Evolutionary conservation across 2,888 invertebrate genomes (phyloP).

Genomic region (Clostera curtula): DNA sequence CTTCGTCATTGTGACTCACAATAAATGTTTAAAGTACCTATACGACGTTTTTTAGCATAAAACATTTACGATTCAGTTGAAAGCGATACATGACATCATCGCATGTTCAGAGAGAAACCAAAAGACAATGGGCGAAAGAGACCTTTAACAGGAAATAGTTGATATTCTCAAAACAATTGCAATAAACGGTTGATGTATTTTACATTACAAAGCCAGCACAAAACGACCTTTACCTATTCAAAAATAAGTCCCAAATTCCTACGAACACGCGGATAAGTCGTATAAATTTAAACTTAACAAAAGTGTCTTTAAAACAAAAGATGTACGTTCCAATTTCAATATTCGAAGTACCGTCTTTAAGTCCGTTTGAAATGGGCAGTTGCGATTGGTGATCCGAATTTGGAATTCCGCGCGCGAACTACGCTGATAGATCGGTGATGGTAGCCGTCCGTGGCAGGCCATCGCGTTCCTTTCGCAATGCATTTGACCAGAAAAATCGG

Average conservation of each 20-base stretch:
- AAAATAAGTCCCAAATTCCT: slow-evolving; percentile 20
- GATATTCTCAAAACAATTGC: slow-evolving; percentile 62
- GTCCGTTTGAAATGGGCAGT: slow-evolving; percentile 45
- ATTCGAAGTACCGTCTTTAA: slow-evolving; percentile 41
- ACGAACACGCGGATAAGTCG: slow-evolving; percentile 5
- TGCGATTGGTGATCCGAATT: slow-evolving; percentile 63
- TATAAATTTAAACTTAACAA: slow-evolving; percentile 18
- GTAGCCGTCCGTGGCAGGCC: slow-evolving; percentile 33
- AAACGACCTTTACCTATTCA: slow-evolving; percentile 13
- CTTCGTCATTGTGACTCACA: slow-evolving; percentile 4
- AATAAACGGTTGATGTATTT: slow-evolving; percentile 41
- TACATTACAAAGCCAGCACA: slow-evolving; percentile 16
- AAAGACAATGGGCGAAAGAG: slow-evolving; percentile 55
- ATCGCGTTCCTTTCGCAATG: slow-evolving; percentile 40
- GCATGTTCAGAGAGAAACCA: slow-evolving; percentile 46
- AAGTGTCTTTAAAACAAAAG: slow-evolving; percentile 51
- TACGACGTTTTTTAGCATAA: slow-evolving; percentile 4
- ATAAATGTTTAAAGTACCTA: slow-evolving; percentile 4
- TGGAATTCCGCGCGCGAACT: slow-evolving; percentile 60
- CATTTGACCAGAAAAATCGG: slow-evolving; percentile 69
- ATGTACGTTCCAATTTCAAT: slow-evolving; percentile 55
- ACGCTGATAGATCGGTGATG: slow-evolving; percentile 66
- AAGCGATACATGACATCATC: slow-evolving; percentile 53
- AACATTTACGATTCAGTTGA: slow-evolving; percentile 37
- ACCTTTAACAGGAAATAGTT: slow-evolving; percentile 67